Base-by-base conservation (phyloP, 2,888 invertebrate genomes). In the Drosophila merina region DNA sequence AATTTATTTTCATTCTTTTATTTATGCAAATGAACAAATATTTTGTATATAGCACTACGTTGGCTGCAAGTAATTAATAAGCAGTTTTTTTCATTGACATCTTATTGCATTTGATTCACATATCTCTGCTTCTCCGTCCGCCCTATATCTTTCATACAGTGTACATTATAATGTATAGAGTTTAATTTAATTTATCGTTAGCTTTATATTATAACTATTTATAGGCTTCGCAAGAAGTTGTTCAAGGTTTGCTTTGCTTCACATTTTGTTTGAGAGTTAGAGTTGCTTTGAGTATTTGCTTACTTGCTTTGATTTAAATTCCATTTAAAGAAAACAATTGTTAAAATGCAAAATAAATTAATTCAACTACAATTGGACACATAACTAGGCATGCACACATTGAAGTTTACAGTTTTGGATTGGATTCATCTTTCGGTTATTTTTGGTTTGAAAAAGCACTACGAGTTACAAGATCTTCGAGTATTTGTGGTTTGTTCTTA, bases 391-490 rank as follows among this genome's bases (percentile, higher is more conserved):
- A 73, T 79, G 74, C 79, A 79, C 79, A 76, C 60, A 74, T 74
- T 78, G 57, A 69, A 69, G 73, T 69, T 67, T 56, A 60, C 57
- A 47, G 54, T 74, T 74, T 80, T 67, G 45, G 68, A 33, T 69
- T 57, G 45, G 68, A 33, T 69, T 57, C 48, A 31, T 70, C 40
- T 48, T 55, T 59, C 33, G 36, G 54, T 45, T 31, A 40, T 75
- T 72, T 82, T 82, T 86, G 79, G 85, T 85, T 82, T 82, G 38
- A 67, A 68, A 62, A 85, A 87, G 85, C 81, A 84, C 85, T 76
- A 78, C 54, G 57, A 54, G 69, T 80, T 47, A 57, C 52, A 72
- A 72, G 73, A 51, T 57, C 71, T 44, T 63, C 50, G 87, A 81
- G 87, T 81, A 81, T 84, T 81, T 77, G 64, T 75, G 49, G 49